Percentiles rank a stretch among this genome's conserved stretches.
phyloP scores from a whole-genome alignment of 2,888 invertebrate genomes.

The Lochmaea crataegi region DNA sequence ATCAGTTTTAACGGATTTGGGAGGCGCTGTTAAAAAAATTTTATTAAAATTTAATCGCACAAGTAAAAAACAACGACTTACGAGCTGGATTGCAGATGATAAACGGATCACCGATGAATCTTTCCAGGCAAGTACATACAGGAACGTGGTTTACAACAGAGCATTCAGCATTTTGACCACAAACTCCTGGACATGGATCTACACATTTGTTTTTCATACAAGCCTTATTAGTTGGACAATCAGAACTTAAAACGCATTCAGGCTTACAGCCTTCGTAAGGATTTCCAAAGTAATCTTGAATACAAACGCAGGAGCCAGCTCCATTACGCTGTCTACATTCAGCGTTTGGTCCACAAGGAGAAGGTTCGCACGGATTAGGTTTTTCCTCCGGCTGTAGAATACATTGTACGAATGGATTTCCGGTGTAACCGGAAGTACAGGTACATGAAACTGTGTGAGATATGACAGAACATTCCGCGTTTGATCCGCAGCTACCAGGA shows the following conservation, averaged over 20 bases:
- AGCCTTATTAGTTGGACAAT: constrained; percentile 84
- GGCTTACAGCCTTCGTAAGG: constrained; percentile 89
- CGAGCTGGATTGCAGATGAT: constrained; percentile 62
- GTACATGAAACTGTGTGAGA: constrained; percentile 85
- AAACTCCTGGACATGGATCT: constrained; percentile 88
- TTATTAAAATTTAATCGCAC: not conserved
- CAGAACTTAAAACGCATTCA: constrained; percentile 87
- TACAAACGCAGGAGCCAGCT: constrained; percentile 83
- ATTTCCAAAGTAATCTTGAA: constrained; percentile 85
- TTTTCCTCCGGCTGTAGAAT: constrained; percentile 70
- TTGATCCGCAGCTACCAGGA: constrained; percentile 82
- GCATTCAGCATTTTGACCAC: constrained; percentile 86
- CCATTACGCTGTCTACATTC: constrained; percentile 81
- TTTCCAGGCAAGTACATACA: constrained; percentile 81
- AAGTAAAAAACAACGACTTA: constrained; percentile 13
- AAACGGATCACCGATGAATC: constrained; percentile 82
- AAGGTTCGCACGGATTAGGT: constrained; percentile 83
- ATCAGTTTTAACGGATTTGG: constrained; percentile 56
- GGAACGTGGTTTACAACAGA: constrained; percentile 87
- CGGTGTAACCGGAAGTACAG: constrained; percentile 80
- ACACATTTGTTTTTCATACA: constrained; percentile 86
- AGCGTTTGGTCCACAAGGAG: constrained; percentile 89
- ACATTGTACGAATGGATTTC: constrained; percentile 87
- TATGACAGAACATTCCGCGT: constrained; percentile 83
- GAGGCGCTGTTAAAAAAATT: constrained; percentile 40